Conservation (phyloP, 2,888 invertebrate genomes). For the Holacanthella duospinosa region DNA sequence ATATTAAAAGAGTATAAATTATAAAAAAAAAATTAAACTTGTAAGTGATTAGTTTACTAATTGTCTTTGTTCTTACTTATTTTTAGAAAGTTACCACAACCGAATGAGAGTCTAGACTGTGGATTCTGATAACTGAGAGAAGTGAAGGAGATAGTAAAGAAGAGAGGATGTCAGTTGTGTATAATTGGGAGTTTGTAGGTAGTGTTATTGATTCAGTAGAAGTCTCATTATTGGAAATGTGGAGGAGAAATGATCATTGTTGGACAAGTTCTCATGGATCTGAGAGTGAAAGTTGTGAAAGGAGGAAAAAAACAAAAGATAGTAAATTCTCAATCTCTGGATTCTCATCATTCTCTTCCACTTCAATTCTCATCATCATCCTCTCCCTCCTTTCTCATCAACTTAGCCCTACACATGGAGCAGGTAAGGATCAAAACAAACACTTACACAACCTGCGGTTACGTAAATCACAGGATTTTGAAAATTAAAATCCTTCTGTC, state of each 20-base stretch:
- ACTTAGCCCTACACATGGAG: neutral
- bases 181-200: neutral
- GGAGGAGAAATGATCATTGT: neutral
- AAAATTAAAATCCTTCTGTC: neutral
- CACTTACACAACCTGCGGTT: no score
- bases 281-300: neutral
- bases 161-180: neutral
- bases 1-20: no score
- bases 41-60: no score
- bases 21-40: no score
- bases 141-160: neutral
- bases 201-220: neutral
- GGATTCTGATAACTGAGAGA: neutral
- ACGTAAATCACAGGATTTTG: no score
- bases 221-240: neutral
- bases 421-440: no score
- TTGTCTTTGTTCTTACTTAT: neutral
- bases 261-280: neutral
- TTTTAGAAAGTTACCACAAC: neutral
- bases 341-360: conserved; percentile 4
- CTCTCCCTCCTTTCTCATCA: neutral
- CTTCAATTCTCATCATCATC: neutral
- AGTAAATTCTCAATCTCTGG: no score
- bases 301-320: neutral
- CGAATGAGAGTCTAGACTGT: neutral